These are phyloP conservation scores for Hirudinaria manillensis DNA, from an alignment of 2,888 invertebrate genomes.

Conservation along the genomic window DNA sequence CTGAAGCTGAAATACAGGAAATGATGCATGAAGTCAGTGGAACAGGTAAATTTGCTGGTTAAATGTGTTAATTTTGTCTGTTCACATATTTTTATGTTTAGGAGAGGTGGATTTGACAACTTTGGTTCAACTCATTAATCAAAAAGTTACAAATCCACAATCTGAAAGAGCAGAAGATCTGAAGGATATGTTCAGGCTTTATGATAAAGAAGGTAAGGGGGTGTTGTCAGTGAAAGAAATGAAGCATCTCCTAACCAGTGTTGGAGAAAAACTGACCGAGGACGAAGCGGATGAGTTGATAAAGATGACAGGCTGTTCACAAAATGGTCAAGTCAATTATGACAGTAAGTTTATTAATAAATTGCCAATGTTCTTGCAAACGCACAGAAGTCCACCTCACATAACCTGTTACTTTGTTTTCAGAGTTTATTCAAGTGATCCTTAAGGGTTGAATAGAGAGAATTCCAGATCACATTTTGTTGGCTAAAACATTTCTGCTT, in stretches of 20 bases:
- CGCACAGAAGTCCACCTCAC: not conserved
- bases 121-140: slow-evolving; percentile 36
- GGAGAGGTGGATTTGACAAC: slow-evolving; percentile 38
- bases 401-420: slow-evolving; percentile 17
- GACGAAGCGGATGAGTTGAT: slow-evolving; percentile 39
- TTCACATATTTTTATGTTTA: not conserved
- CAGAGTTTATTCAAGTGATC: slow-evolving; percentile 34
- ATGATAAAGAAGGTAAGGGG: slow-evolving; percentile 38
- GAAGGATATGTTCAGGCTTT: slow-evolving; percentile 37
- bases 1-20: slow-evolving; percentile 38
- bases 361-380: not conserved
- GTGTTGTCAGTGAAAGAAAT: slow-evolving; percentile 36
- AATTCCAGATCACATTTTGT: no score
- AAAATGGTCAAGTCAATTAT: slow-evolving; percentile 37
- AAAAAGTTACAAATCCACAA: slow-evolving; percentile 37
- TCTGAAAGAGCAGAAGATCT: slow-evolving; percentile 36
- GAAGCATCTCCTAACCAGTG: slow-evolving; percentile 40
- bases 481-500: no score
- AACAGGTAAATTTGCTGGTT: slow-evolving; percentile 1
- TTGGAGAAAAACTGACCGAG: slow-evolving; percentile 40
- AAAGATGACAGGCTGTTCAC: slow-evolving; percentile 35
- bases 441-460: slow-evolving; percentile 25
- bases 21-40: slow-evolving; percentile 33
- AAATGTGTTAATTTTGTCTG: not conserved
- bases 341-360: slow-evolving; percentile 35